Evolutionary conservation across 2,797 vertebrate genomes (phyloP).

Genomic region (Sebastes taczanowskii): DNA sequence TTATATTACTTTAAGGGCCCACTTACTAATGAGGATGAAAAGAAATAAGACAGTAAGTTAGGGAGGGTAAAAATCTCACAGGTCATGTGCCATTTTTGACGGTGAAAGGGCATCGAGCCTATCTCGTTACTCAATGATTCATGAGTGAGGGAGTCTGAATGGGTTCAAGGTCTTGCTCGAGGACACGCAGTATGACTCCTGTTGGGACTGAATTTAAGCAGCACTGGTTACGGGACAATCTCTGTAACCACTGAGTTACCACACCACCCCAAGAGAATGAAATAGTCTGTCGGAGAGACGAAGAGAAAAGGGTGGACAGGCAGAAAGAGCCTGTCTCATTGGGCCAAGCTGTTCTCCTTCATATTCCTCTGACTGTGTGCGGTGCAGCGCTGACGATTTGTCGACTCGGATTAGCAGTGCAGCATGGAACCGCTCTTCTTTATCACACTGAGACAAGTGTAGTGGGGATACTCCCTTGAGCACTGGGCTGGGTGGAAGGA

Average conservation of each 20-base stretch:
- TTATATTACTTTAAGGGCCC: background rate
- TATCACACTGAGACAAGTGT: slow-evolving; percentile 58
- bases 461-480: slow-evolving; percentile 54
- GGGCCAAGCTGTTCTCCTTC: slow-evolving; percentile 31
- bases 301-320: background rate
- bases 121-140: background rate
- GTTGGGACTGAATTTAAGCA: background rate
- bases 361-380: slow-evolving; percentile 19
- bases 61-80: background rate
- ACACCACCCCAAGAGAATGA: background rate
- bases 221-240: background rate
- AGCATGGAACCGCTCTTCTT: slow-evolving; percentile 54
- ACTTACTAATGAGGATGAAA: background rate
- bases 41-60: background rate
- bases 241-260: background rate
- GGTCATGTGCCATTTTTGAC: background rate
- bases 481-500: slow-evolving; percentile 19
- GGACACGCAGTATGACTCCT: background rate
- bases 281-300: background rate
- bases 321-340: slow-evolving; percentile 4
- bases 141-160: background rate
- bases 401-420: slow-evolving; percentile 46
- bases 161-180: background rate
- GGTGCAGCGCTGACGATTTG: slow-evolving; percentile 28
- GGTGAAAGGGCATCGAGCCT: background rate